Evolutionary conservation across 2,113 vertebrate genomes (phyloP).

Genomic region (Rana temporaria): DNA sequence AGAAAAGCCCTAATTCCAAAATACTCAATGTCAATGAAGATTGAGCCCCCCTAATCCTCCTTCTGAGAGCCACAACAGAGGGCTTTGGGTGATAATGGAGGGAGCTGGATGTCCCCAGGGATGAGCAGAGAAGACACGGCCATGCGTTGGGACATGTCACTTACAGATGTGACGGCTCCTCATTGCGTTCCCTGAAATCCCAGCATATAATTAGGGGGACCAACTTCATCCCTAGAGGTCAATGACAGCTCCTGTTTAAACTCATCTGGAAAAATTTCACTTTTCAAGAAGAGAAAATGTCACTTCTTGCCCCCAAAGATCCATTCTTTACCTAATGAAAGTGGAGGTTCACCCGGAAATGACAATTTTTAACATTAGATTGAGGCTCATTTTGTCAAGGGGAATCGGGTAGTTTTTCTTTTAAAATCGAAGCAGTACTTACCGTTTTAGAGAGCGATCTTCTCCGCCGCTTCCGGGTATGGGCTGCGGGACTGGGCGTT

Average conservation of each 20-base stretch:
- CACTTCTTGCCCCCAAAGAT: not conserved
- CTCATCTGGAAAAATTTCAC: not conserved
- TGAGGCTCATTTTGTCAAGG: too few relatives aligned
- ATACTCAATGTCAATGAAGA: not conserved
- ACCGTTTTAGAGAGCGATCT: too few relatives aligned
- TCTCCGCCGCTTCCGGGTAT: too few relatives aligned
- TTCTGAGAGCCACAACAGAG: not conserved
- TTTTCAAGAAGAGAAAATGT: not conserved
- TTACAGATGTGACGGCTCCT: not conserved
- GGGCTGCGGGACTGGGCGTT: too few relatives aligned
- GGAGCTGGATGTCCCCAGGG: slow-evolving; percentile 1
- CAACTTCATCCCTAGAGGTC: not conserved
- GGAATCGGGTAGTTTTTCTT: too few relatives aligned
- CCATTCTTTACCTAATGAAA: too few relatives aligned
- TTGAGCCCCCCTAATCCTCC: not conserved
- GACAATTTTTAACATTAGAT: too few relatives aligned
- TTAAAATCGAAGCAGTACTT: too few relatives aligned
- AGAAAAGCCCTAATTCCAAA: not conserved
- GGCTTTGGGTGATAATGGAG: slow-evolving; percentile 1
- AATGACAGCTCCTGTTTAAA: not conserved
- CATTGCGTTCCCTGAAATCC: not conserved
- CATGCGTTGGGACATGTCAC: slow-evolving; percentile 26
- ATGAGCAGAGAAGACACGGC: not conserved
- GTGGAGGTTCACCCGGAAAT: too few relatives aligned
- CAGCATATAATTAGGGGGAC: too few relatives aligned